phyloP scores from a whole-genome alignment of 2,113 vertebrate species.

The Rhadina sibilatrix region DNA sequence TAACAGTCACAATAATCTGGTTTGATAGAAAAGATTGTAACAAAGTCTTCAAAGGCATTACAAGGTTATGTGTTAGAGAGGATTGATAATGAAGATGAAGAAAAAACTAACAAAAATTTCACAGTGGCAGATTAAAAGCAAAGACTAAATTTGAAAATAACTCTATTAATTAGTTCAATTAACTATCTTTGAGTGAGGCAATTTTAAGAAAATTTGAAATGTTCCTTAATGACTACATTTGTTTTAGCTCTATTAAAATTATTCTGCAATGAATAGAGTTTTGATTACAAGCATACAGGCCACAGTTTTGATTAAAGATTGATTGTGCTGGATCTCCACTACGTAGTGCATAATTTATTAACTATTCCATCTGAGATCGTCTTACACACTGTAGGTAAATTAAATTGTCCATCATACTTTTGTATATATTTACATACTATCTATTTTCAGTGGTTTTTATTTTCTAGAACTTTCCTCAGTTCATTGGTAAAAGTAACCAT shows the following conservation, averaged over 20 bases:
- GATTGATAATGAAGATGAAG: fast-evolving
- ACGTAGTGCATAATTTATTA: neutral
- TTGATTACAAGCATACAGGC: conserved; percentile 13
- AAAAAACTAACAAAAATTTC: conserved; percentile 8
- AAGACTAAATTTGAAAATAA: conserved; percentile 12
- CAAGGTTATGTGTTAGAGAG: neutral
- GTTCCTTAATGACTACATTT: conserved; percentile 18
- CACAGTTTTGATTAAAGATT: conserved; percentile 29
- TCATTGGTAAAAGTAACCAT: neutral
- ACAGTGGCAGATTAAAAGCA: neutral
- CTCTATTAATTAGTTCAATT: conserved; percentile 2
- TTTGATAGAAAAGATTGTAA: neutral
- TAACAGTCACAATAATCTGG: neutral
- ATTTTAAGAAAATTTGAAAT: conserved; percentile 12
- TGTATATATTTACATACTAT: neutral
- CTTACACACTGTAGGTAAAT: neutral
- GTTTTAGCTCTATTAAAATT: conserved; percentile 11
- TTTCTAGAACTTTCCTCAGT: neutral
- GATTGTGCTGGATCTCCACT: neutral
- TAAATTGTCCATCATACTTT: neutral
- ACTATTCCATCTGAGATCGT: neutral
- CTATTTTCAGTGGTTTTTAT: neutral
- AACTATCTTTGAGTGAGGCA: neutral
- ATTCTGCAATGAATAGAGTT: conserved; percentile 2
- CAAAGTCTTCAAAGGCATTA: neutral